Conservation (phyloP, 1,140 invertebrate genomes). For the Macrocentrus cingulum region DNA sequence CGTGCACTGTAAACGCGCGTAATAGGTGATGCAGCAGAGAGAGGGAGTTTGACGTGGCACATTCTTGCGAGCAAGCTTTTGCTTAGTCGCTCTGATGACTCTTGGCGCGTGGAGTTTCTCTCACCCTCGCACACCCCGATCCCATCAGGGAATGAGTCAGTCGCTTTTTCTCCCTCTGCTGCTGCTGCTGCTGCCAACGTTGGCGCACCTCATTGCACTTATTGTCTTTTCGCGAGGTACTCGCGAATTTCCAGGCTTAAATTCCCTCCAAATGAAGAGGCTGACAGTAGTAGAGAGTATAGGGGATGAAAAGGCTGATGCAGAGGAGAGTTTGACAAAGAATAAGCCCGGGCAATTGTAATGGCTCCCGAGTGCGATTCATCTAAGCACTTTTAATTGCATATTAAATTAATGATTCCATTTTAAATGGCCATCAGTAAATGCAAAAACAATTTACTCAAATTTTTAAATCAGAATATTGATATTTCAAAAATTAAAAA, state of each 20-base stretch:
- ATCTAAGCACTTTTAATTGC: neutral
- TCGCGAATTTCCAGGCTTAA: slow-evolving; percentile 20
- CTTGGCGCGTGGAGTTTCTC: slow-evolving; percentile 13
- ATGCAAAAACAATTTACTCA: too few species aligned
- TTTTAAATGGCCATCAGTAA: too few species aligned
- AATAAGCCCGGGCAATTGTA: neutral
- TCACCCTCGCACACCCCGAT: slow-evolving; percentile 26
- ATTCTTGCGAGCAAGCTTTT: slow-evolving; percentile 29
- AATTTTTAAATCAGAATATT: too few species aligned
- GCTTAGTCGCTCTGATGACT: slow-evolving; percentile 1
- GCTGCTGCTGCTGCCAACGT: slow-evolving; percentile 17
- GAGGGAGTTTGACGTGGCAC: slow-evolving; percentile 42
- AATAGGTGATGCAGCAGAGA: neutral
- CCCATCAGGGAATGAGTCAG: slow-evolving; percentile 29
- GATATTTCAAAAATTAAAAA: too few species aligned
- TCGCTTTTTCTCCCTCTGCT: slow-evolving; percentile 15
- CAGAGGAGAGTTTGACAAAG: neutral
- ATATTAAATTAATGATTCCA: too few species aligned
- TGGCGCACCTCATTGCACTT: slow-evolving; percentile 33
- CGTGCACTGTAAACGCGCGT: neutral
- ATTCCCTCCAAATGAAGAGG: slow-evolving; percentile 14
- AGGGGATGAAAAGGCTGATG: slow-evolving; percentile 10
- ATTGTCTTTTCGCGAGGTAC: slow-evolving; percentile 28
- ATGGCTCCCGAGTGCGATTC: neutral
- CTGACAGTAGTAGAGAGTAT: neutral